Evolutionary conservation across 2,888 invertebrate genomes (phyloP), one percentile per base, ranked within the genome.

Genomic region (Pammene fasciana): DNA sequence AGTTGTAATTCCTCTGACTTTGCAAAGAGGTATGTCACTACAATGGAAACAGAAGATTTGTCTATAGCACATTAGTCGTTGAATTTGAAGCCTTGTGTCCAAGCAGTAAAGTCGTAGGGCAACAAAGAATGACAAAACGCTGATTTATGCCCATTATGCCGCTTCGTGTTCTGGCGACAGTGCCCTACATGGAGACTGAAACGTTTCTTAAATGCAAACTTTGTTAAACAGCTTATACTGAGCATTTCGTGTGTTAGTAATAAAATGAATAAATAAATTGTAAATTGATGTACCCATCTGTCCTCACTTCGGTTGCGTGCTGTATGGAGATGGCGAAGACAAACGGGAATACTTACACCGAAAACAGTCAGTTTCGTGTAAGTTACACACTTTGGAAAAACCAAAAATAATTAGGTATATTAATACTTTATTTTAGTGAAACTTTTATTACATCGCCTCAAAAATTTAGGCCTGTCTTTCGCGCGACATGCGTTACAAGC

Each of bases 121-220:
- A 18, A 26, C 26, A 10, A 26, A 50, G 13, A 26, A 7, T 1
- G 26, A 48, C 48, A 26, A 50, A 50, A 50, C 26, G 50, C 50
- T 50, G 50, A 50, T 50, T 50, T 50, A 50, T 50, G 50, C 26
- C 26, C 18, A 18, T 50, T 50, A 50, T 50, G 50, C 26, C 26
- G 10, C 8, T 34, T 34, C 54, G 54, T 34, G 54, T 54, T 16
- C 16, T 26, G n/a, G 54, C 34, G 34, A 50, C 50, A 50, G 50
- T 34, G 34, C 54, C 54, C n/a, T 52, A 54, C 34, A 54, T n/a
- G 54, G 13, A 54, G 34, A 54, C 54, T 54, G 34, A 54, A 54
- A 54, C n/a, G 34, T 54, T 54, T 54, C 34, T 9, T 54, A 54
- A 54, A 54, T 54, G 54, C n/a, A 34, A 34, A n/a, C 34, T 54